Evolutionary conservation across 2,113 vertebrate genomes (phyloP), one percentile per base, ranked within the genome.

Genomic region (Siniperca knerii): DNA sequence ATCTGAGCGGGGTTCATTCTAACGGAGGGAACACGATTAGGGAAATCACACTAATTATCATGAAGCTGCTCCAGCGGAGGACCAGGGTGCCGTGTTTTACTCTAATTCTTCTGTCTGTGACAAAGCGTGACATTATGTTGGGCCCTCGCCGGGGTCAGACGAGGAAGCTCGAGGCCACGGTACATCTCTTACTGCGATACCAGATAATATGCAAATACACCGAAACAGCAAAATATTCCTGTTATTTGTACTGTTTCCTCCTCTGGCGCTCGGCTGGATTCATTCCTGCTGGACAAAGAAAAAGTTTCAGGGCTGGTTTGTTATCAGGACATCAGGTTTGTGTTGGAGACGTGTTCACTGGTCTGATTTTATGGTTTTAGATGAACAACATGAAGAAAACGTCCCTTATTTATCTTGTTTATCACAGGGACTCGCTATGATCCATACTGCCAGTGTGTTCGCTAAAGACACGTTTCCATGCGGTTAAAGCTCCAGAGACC

Each of bases 101-200:
- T 75, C 69, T 79, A 65, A 78, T 71, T 79, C 67, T 60, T 58
- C 70, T 83, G 84, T 73, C 81, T 69, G 80, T 82, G 80, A 89
- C 75, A 44, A 76, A 68, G 50, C 12, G 58, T 5, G 23, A 50
- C 83, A 65, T 61, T 2, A 8, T 66, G 73, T 42, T 9, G 71
- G 79, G 75, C 52, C 62, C 18, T 40, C n/a, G 1, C 11, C 4
- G 61, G 58, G 79, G 86, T 86, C 86, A 73, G 10, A 44, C 21
- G 55, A 10, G 0, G 12, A 9, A 29, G 82, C 88, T 23, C 0
- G 9, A 20, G 67, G 85, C 71, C 48, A 0, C 55, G 0, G 37
- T 15, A 18, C 68, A 8, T 25, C 23, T 13, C 46, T 33, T 6
- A 23, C 57, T 6, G 52, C 69, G 77, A 86, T 82, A 5, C 4